These are phyloP conservation scores for Brachionus asplanchnoidis DNA, from an alignment of 1,140 invertebrate species.

Conservation along the genomic window DNA sequence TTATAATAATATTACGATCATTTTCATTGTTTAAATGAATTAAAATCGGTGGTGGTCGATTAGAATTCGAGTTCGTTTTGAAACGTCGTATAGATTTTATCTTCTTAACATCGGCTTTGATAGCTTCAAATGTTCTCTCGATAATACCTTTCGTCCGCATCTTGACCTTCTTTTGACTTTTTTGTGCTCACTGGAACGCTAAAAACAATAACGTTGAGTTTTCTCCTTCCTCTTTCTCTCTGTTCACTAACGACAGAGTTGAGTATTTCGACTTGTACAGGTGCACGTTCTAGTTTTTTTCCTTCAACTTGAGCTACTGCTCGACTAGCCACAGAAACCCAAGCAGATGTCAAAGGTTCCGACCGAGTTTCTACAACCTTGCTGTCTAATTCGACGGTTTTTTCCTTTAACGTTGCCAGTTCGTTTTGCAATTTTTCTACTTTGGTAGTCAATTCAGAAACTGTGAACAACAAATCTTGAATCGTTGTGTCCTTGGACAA, in stretches of 20 bases:
- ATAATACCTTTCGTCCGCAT: background rate
- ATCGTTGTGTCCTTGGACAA: too few relatives aligned
- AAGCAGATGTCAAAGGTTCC: too few relatives aligned
- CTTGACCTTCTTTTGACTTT: background rate
- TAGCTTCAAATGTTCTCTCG: background rate
- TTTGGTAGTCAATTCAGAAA: too few relatives aligned
- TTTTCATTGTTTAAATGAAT: background rate
- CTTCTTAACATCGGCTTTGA: background rate
- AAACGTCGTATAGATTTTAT: background rate
- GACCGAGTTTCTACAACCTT: too few relatives aligned
- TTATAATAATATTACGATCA: too few relatives aligned
- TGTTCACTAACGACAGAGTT: background rate
- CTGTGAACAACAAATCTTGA: too few relatives aligned
- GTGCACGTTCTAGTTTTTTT: background rate
- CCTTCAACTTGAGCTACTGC: background rate
- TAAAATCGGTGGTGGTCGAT: background rate
- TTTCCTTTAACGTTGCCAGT: too few relatives aligned
- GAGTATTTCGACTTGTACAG: background rate
- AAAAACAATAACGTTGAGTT: background rate
- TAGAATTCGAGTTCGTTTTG: background rate
- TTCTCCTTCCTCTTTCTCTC: background rate
- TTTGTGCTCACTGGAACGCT: background rate
- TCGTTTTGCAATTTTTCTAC: too few relatives aligned
- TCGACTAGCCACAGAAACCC: background rate
- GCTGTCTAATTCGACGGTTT: too few relatives aligned